phyloP scores from a whole-genome alignment of 2,888 invertebrate genomes.

The Dicyrtomina minuta region DNA sequence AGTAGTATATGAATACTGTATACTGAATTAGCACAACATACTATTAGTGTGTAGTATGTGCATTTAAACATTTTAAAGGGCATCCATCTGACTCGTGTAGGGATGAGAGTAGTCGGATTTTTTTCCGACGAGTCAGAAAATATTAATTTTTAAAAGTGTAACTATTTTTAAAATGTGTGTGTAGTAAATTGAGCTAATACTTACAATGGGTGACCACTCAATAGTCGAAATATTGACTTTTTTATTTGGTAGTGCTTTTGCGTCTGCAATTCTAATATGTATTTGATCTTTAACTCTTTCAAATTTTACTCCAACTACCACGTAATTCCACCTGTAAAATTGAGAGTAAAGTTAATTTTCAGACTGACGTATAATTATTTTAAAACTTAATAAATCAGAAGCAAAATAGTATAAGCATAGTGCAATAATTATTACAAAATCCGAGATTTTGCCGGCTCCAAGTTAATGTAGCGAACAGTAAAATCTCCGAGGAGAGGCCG shows the following conservation, averaged over 20 bases:
- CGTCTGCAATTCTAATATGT: slow-evolving; percentile 30
- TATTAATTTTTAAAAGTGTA: no score
- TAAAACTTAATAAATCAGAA: neutral
- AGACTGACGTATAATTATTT: no score
- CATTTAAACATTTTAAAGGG: no score
- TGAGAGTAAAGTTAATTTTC: no score
- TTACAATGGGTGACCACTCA: slow-evolving; percentile 25
- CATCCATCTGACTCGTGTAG: no score
- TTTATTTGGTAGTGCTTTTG: slow-evolving; percentile 8
- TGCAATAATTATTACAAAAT: neutral
- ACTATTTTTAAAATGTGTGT: no score
- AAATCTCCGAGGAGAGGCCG: slow-evolving; percentile 9
- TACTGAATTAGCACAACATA: no score
- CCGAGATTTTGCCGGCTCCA: neutral
- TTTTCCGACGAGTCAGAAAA: no score
- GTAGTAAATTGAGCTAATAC: neutral
- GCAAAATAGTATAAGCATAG: no score
- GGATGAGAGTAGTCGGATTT: no score
- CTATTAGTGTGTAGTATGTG: no score
- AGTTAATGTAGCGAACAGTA: slow-evolving; percentile 16
- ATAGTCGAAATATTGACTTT: slow-evolving; percentile 17
- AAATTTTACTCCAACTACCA: slow-evolving; percentile 30
- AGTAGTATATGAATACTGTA: no score
- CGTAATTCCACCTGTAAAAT: slow-evolving; percentile 3
- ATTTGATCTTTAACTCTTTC: slow-evolving; percentile 31